Conservation (phyloP, 2,797 vertebrate genomes). For the Sebastes kiyomatsui region DNA sequence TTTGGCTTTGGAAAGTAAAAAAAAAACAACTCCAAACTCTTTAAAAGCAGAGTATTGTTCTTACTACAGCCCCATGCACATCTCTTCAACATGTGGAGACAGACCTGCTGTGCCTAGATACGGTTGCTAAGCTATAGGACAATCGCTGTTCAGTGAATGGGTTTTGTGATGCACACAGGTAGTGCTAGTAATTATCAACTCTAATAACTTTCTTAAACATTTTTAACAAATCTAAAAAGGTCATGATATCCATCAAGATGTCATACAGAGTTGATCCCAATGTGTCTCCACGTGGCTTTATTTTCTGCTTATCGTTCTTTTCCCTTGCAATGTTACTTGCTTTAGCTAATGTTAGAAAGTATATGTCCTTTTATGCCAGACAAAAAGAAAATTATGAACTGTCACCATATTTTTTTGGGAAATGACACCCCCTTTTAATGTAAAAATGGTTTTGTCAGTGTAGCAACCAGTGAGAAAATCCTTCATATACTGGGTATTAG, state of each 20-base stretch:
- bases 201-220: neutral
- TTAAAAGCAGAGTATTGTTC: too few species aligned
- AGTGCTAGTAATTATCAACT: neutral
- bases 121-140: neutral
- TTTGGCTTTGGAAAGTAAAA: neutral
- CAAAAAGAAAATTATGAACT: neutral
- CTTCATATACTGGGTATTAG: conserved; percentile 13
- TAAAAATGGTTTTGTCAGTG: conserved; percentile 15
- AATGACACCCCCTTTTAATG: conserved; percentile 2
- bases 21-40: neutral
- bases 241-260: neutral
- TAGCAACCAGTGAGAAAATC: conserved; percentile 17
- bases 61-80: too few species aligned
- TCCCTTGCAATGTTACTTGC: neutral
- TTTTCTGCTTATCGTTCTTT: neutral
- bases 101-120: neutral
- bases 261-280: neutral
- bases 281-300: neutral
- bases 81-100: too few species aligned
- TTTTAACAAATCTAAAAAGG: neutral
- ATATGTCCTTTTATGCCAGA: neutral
- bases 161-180: neutral
- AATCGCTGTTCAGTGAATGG: neutral
- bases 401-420: neutral
- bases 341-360: neutral